These are phyloP conservation scores for Sceloporus tristichus DNA, from an alignment of 2,113 vertebrate genomes.

Conservation along the genomic window DNA sequence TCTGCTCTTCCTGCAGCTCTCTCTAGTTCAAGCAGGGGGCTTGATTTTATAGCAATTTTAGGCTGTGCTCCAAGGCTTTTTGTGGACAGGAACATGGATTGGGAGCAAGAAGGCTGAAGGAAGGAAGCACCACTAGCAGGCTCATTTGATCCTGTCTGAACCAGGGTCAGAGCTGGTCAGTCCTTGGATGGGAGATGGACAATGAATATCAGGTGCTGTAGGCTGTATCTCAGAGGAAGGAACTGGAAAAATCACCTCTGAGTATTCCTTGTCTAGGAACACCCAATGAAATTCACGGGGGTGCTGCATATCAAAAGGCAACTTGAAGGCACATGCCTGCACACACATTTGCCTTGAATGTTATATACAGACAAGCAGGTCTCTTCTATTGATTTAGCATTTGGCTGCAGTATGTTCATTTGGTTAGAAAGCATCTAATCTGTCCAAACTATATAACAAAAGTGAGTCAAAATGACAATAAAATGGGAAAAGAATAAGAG, in stretches of 20 bases:
- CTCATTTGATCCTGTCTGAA: too few relatives aligned
- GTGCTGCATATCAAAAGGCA: too few relatives aligned
- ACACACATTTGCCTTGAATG: not conserved
- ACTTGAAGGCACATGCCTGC: too few relatives aligned
- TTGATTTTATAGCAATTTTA: not conserved
- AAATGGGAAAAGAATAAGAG: not conserved
- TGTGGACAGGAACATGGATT: not conserved
- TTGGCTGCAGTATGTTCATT: not conserved
- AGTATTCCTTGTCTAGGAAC: too few relatives aligned
- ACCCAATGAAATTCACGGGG: too few relatives aligned
- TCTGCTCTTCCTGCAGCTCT: not conserved
- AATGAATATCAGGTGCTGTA: too few relatives aligned
- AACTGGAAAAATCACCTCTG: too few relatives aligned
- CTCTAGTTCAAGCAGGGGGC: not conserved
- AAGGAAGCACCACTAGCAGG: not conserved
- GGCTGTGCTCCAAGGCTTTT: not conserved
- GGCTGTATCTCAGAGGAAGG: too few relatives aligned
- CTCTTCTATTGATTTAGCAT: not conserved
- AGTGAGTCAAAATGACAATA: not conserved
- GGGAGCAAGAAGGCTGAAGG: not conserved
- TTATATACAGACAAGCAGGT: not conserved
- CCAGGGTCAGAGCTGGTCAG: too few relatives aligned
- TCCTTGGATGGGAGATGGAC: too few relatives aligned
- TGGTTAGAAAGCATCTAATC: not conserved
- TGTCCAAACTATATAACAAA: not conserved